Evolutionary conservation across 2,888 invertebrate genomes (phyloP).

Genomic region (Ectobius pallidus): DNA sequence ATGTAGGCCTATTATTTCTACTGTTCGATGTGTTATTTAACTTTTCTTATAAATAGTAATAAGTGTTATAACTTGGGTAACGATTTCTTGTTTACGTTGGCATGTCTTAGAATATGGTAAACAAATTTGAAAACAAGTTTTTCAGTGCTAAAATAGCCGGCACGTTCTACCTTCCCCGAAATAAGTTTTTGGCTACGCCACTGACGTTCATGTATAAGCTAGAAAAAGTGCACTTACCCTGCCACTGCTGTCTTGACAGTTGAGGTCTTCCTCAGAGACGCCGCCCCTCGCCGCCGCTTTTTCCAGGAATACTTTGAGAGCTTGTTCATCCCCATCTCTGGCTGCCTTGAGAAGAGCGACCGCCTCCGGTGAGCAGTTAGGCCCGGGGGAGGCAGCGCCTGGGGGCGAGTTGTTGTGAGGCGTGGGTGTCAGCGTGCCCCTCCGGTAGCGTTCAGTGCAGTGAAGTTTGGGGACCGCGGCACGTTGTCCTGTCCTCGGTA

Average conservation of each 20-base stretch:
- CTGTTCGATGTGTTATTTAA: no score
- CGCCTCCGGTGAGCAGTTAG: conserved; percentile 24
- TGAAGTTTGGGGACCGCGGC: conserved; percentile 26
- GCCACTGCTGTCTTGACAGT: conserved; percentile 62
- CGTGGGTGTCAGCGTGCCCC: conserved; percentile 42
- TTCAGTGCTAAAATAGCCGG: no score
- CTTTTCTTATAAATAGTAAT: no score
- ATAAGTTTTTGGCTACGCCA: no score
- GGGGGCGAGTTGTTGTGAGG: conserved; percentile 24
- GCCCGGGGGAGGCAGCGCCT: conserved; percentile 29
- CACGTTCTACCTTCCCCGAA: no score
- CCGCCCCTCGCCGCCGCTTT: conserved; percentile 48
- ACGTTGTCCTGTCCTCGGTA: conserved; percentile 25
- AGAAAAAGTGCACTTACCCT: conserved; percentile 64
- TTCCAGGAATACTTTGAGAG: conserved; percentile 48
- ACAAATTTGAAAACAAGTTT: no score
- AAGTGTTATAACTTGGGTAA: no score
- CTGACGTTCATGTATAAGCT: no score
- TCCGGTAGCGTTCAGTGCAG: conserved; percentile 40
- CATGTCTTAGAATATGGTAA: no score
- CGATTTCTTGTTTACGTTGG: no score
- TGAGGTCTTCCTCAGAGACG: conserved; percentile 57
- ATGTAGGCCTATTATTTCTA: no score
- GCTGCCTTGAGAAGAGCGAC: conserved; percentile 59
- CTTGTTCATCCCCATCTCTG: conserved; percentile 60